A percentile compares a stretch with the other conserved stretches of the same genome.
Evolutionary conservation across 2,113 vertebrate genomes (phyloP).

Genomic region (Patagioenas fasciata): DNA sequence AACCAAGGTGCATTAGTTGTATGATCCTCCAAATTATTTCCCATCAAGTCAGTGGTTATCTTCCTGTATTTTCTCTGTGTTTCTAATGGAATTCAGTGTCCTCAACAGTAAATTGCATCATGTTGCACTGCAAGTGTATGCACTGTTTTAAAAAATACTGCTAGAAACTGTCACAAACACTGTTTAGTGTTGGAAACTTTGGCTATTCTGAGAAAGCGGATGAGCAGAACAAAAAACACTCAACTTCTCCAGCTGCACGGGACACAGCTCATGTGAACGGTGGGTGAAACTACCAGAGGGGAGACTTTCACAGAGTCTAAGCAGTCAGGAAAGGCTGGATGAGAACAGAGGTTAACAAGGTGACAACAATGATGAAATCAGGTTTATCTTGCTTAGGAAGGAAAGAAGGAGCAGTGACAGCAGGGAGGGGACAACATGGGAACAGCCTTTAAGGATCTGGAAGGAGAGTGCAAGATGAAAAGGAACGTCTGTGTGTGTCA

Average conservation of each 20-base stretch:
- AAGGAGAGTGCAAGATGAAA: background rate
- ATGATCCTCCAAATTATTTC: background rate
- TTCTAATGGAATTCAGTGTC: background rate
- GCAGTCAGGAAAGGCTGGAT: background rate
- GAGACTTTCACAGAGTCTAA: background rate
- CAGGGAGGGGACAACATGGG: background rate
- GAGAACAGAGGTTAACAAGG: background rate
- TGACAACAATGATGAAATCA: background rate
- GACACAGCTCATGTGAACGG: accelerated
- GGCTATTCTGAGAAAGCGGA: background rate
- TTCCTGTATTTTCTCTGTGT: background rate
- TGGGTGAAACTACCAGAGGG: background rate
- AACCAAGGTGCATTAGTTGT: background rate
- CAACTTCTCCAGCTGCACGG: background rate
- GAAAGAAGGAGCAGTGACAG: background rate
- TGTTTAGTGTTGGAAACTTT: background rate
- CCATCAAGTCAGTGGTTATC: background rate
- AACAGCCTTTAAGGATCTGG: background rate
- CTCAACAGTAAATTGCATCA: background rate
- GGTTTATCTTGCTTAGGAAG: background rate
- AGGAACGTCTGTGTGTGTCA: background rate
- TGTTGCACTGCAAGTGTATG: background rate
- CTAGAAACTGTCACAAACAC: background rate
- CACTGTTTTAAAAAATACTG: background rate
- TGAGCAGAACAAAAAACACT: background rate